Conservation (phyloP, 1,140 invertebrate species). For the Pogonognathellus flavescens region DNA sequence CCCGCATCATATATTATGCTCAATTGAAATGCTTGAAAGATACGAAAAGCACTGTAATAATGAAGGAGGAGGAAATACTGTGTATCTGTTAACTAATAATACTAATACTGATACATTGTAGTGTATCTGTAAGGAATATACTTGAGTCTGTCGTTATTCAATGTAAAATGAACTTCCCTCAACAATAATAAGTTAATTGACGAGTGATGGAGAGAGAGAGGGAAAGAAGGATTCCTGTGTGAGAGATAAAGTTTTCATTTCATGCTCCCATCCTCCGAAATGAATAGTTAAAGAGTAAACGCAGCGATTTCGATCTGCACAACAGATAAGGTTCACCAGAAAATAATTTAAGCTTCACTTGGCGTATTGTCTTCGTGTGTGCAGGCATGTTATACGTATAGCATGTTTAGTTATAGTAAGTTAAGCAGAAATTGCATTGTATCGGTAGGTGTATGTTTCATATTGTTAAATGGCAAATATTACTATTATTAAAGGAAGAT, state of each 20-base stretch:
- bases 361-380: too few species aligned
- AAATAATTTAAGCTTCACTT: neutral
- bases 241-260: slow-evolving; percentile 26
- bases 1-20: neutral
- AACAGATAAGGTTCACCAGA: neutral
- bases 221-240: neutral
- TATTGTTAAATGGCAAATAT: too few species aligned
- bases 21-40: neutral
- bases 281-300: slow-evolving; percentile 44
- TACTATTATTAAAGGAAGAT: too few species aligned
- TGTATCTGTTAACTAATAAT: neutral
- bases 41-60: neutral
- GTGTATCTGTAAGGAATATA: neutral
- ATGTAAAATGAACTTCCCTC: slow-evolving; percentile 22
- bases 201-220: slow-evolving; percentile 10
- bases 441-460: too few species aligned
- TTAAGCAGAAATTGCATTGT: too few species aligned
- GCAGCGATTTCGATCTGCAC: slow-evolving; percentile 19
- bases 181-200: slow-evolving; percentile 40
- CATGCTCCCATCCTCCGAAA: slow-evolving; percentile 38
- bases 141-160: neutral
- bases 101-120: neutral
- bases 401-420: too few species aligned
- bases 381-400: too few species aligned
- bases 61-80: neutral